Evolutionary conservation across 2,888 invertebrate species (phyloP), one percentile per base, ranked within the genome.

Genomic region (Drosophila recens): DNA sequence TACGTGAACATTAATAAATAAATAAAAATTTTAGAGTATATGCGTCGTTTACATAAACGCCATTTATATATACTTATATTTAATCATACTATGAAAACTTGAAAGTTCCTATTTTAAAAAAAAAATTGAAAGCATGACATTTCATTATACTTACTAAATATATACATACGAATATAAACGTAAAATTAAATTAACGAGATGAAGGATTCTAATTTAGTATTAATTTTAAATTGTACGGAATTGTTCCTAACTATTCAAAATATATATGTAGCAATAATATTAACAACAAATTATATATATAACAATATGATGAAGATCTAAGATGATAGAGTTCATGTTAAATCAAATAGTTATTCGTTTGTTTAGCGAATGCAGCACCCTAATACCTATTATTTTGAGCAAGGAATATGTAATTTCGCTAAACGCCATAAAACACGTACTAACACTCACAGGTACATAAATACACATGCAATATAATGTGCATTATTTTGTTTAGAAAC

Each of bases 91-190:
- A 80, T 68, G 78, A 78, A 83, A 87, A 87, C 78, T 78, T 76
- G 79, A 89, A 81, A 89, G 90, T 90, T 90, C 89, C 90, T 90
- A 89, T 87, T 90, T 89, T 89, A 84, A 76, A 70, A 84, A 76
- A 69, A 48, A 86, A 58, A 80, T 71, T 67, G 38, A 75, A 70
- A 53, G 48, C 73, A 74, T 74, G 70, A 75, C 63, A 80, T 84
- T 77, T 80, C 72, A 68, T 72, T 68, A 67, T 52, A 61, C 64
- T 58, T 49, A 61, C 64, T 58, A 66, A 72, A 57, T 64, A 64
- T 71, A 72, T 67, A 73, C 40, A 73, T 59, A 73, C 34, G 34
- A 51, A 23, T 6, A 34, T 51, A 57, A 71, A 69, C 66, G 65
- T 51, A 63, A 67, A 73, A 67, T 56, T 49, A 72, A 75, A 65